Evolutionary conservation across 2,113 vertebrate genomes (phyloP).

Genomic region (Pituophis catenifer): DNA sequence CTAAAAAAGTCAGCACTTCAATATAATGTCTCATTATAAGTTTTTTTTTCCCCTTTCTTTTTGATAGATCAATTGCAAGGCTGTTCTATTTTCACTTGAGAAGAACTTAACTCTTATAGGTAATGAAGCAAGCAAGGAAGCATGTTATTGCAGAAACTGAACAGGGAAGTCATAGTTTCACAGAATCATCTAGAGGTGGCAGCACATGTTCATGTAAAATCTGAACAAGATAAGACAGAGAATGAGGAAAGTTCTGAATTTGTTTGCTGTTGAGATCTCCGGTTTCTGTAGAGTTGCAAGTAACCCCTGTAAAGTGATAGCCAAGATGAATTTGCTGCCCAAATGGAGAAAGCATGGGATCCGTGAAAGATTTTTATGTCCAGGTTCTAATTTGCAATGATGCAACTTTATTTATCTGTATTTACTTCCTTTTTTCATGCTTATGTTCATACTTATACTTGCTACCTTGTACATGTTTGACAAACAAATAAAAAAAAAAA

Average conservation of each 20-base stretch:
- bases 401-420: not conserved
- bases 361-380: not conserved
- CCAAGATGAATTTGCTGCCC: slow-evolving; percentile 4
- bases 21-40: not conserved
- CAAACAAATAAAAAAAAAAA: too few species aligned
- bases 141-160: fast-evolving
- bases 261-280: not conserved
- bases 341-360: not conserved
- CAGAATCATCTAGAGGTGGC: slow-evolving; percentile 66
- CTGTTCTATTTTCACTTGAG: not conserved
- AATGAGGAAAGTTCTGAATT: slow-evolving; percentile 27
- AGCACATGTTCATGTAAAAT: slow-evolving; percentile 63
- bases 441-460: too few species aligned
- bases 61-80: not conserved
- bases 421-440: too few species aligned
- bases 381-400: not conserved
- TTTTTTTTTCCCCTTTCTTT: not conserved
- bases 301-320: not conserved
- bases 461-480: too few species aligned
- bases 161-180: slow-evolving; percentile 17
- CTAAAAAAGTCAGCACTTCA: not conserved
- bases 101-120: not conserved
- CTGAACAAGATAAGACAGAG: fast-evolving
- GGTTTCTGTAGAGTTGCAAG: slow-evolving; percentile 37
- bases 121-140: not conserved